A percentile compares a stretch with the other conserved stretches of the same genome.
Evolutionary conservation across 1,140 invertebrate species (phyloP).

Genomic region (Trichonephila inaurata): DNA sequence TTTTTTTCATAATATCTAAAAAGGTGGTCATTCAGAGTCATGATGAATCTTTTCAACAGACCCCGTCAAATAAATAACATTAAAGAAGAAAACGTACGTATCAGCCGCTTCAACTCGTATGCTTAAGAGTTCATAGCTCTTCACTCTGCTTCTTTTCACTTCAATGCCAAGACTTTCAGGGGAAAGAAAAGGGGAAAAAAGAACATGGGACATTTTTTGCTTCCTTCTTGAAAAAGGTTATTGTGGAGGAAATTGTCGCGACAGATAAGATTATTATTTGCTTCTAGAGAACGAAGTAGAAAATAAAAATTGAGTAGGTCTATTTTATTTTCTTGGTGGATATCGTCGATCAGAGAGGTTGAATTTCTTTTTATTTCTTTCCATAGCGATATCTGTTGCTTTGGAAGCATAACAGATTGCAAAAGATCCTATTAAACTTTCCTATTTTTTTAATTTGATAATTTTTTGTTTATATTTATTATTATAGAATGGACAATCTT

Average conservation of each 20-base stretch:
- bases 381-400: background rate
- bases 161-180: background rate
- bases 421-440: background rate
- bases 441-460: too few species aligned
- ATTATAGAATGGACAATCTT: too few species aligned
- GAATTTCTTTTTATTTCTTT: background rate
- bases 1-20: background rate
- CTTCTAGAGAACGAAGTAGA: background rate
- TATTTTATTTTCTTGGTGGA: background rate
- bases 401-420: background rate
- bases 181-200: background rate
- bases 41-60: constrained; percentile 10
- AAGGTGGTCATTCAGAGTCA: background rate
- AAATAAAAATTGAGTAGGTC: background rate
- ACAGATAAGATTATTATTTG: constrained; percentile 33
- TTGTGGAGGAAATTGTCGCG: constrained; percentile 29
- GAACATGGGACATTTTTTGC: background rate
- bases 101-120: background rate
- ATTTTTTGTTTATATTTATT: too few species aligned
- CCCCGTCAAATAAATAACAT: background rate
- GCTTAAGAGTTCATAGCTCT: background rate
- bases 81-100: background rate
- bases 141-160: background rate
- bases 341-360: background rate
- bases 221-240: background rate